Evolutionary conservation across 2,113 vertebrate species (phyloP), one percentile per base, ranked within the genome.

Genomic region (Ia io): DNA sequence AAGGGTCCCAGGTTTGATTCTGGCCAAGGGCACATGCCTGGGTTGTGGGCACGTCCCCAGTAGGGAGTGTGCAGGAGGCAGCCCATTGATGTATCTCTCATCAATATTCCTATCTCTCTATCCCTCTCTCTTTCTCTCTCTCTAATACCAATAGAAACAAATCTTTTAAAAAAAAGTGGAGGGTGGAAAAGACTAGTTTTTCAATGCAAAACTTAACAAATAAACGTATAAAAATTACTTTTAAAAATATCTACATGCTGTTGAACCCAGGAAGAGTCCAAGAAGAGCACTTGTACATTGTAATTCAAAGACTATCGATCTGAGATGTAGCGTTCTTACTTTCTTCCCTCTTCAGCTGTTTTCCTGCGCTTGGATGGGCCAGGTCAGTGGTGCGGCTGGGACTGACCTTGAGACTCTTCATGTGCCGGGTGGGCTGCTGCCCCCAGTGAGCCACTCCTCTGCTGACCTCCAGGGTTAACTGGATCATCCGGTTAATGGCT

Each of bases 401-500:
- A 20, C 35, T 96, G 51, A n/a, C 6, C 9, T 79, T 4, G 32
- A 1, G 9, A 12, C 65, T 0, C 65, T 97, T 98, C 2, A 89
- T 17, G 5, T 14, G 74, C 16, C 90, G 70, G 51, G 30, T 49
- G 5, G 90, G 98, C 65, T 97, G 98, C 71, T 99, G 98, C n/a
- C 98, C 97, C 98, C 98, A 98, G 67, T 98, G 98, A 80, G 97
- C 90, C 85, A 99, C 97, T 69, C 98, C 98, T 89, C 98, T 98
- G 97, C 94, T 99, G 86, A 99, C 98, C 96, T 99, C 98, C 97
- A 99, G 42, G 22, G 98, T 97, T 94, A 98, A 95, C 8, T 99
- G 97, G 63, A 98, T 98, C 94, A 99, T 94, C 6, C 87, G 97
- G 94, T 98, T 99, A 84, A 99, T 98, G 78, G 97, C 97, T 28